Percentiles rank a stretch among this genome's conserved stretches.
Evolutionary conservation across 2,113 vertebrate species (phyloP).

Genomic region (Nymphicus hollandicus): DNA sequence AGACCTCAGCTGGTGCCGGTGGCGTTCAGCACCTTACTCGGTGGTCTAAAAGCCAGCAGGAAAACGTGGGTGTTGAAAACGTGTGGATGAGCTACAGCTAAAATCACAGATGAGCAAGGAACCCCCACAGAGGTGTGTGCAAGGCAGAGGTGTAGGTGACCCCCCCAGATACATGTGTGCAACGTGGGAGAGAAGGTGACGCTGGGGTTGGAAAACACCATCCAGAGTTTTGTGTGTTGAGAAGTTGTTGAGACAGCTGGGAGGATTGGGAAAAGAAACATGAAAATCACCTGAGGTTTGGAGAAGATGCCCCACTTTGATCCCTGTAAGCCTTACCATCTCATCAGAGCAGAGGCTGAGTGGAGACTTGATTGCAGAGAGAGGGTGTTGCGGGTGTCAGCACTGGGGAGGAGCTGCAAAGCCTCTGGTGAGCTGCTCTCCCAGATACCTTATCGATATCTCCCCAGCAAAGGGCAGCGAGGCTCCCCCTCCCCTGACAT

Average conservation of each 20-base stretch:
- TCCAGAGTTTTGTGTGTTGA: background rate
- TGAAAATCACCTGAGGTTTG: background rate
- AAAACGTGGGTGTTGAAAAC: background rate
- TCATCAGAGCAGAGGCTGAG: background rate
- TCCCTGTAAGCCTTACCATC: background rate
- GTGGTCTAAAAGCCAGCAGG: background rate
- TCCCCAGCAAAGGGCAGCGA: background rate
- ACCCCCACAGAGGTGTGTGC: background rate
- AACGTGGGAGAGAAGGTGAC: background rate
- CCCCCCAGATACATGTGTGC: rapidly evolving
- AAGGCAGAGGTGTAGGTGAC: background rate
- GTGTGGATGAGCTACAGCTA: background rate
- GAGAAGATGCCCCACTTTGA: background rate
- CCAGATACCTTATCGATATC: rapidly evolving
- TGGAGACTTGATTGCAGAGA: background rate
- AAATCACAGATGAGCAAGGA: no score
- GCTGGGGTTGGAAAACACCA: background rate
- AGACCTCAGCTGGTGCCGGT: background rate
- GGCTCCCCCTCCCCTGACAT: rapidly evolving
- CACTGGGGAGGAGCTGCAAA: background rate
- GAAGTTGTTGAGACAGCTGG: background rate
- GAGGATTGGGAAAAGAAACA: background rate
- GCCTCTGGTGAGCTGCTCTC: background rate
- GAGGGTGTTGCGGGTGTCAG: rapidly evolving
- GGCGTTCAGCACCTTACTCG: background rate